phyloP scores from a whole-genome alignment of 1,140 invertebrate species.

The Cryptotermes secundus region DNA sequence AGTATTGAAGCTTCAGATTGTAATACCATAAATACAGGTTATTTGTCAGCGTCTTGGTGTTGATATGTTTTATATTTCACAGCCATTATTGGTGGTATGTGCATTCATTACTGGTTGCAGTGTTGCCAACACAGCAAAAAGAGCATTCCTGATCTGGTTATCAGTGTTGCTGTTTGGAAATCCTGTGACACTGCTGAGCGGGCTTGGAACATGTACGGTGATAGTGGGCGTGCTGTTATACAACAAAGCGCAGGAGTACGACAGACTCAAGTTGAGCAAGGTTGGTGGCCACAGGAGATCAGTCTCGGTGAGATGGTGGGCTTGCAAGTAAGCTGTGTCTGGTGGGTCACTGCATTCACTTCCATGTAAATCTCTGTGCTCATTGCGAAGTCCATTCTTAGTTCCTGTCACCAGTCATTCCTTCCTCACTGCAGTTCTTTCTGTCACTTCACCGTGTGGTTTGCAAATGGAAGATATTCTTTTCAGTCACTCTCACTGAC shows the following conservation, averaged over 20 bases:
- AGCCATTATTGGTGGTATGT: too few species aligned
- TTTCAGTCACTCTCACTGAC: neutral
- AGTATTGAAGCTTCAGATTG: too few species aligned
- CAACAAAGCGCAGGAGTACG: constrained; percentile 68
- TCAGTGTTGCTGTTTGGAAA: constrained; percentile 81
- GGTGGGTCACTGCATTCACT: neutral
- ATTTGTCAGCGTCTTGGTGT: too few species aligned
- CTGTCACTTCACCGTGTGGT: neutral
- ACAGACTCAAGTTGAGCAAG: constrained; percentile 39
- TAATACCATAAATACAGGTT: too few species aligned
- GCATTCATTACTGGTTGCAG: constrained; percentile 52
- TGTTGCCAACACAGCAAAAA: constrained; percentile 83
- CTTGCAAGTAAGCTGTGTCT: neutral
- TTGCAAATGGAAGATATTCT: neutral
- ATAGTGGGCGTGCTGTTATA: constrained; percentile 78
- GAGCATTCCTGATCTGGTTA: constrained; percentile 81
- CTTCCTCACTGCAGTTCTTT: too few species aligned
- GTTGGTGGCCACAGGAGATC: constrained; percentile 22
- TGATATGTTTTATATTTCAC: too few species aligned
- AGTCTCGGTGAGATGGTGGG: neutral
- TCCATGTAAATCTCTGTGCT: neutral
- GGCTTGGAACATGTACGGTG: constrained; percentile 71
- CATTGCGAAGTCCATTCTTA: too few species aligned
- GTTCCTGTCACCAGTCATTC: too few species aligned
- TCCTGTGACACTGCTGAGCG: constrained; percentile 73